These are phyloP conservation scores for Netelia fuscicornis DNA, from an alignment of 2,888 invertebrate species.

Conservation along the genomic window DNA sequence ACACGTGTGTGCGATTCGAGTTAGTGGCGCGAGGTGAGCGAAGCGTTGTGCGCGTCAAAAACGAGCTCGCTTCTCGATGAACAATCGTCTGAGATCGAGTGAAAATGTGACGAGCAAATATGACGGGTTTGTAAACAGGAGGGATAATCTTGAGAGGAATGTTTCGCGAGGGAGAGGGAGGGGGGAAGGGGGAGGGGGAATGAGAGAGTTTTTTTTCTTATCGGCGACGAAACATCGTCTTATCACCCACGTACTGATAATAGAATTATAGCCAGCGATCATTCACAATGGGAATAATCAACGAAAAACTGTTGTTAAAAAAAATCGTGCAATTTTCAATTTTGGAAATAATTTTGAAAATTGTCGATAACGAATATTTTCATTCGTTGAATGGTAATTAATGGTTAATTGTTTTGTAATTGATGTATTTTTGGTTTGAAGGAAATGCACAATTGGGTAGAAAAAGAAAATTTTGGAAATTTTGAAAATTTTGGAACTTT, in stretches of 20 bases:
- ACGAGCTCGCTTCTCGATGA: neutral
- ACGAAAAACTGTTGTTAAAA: too few species aligned
- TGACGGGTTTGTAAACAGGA: constrained; percentile 68
- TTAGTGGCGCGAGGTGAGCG: constrained; percentile 39
- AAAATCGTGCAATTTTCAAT: too few species aligned
- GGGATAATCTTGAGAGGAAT: constrained; percentile 49
- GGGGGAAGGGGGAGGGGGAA: constrained; percentile 16
- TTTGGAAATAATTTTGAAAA: too few species aligned
- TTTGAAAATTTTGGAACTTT: too few species aligned
- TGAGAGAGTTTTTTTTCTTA: constrained; percentile 68
- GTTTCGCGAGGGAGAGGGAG: constrained; percentile 2
- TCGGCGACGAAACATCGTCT: constrained; percentile 76
- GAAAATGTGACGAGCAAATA: constrained; percentile 72
- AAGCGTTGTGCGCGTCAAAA: constrained; percentile 2
- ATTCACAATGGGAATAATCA: constrained; percentile 39
- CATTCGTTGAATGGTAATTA: too few species aligned
- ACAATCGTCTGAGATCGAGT: constrained; percentile 67
- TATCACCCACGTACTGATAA: constrained; percentile 77
- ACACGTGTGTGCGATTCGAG: constrained; percentile 21
- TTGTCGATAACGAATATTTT: too few species aligned
- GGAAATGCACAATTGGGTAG: too few species aligned
- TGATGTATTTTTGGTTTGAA: too few species aligned
- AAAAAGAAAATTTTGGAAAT: too few species aligned
- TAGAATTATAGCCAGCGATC: constrained; percentile 39
- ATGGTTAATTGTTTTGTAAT: too few species aligned